Base-by-base conservation (phyloP, 2,797 vertebrate species). In the Mormyrops attenuatus region DNA sequence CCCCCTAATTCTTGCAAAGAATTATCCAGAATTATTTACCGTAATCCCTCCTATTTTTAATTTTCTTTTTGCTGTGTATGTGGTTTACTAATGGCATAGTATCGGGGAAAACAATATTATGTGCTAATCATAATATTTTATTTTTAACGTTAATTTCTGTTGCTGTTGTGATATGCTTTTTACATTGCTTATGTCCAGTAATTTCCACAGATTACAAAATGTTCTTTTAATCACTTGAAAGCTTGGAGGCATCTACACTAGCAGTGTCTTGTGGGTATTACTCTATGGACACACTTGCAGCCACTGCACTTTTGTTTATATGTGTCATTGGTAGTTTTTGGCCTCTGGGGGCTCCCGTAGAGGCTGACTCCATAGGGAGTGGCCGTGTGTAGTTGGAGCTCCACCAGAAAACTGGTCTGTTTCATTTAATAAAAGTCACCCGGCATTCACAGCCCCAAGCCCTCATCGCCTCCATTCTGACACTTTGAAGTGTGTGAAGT, bases 401-500 rank as follows among this genome's bases (percentile, higher is more conserved):
- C 30, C 50, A 41, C 69, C 77, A 86, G 77, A 90, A 93, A 92
- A 90, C 85, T 90, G 91, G 90, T 44, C 80, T 90, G 90, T 93
- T 93, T 94, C 91, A 94, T 94, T 95, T 93, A 90, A 52, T 87
- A 50, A 69, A 92, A 90, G 91, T 69, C n/a, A 93, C 92, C 92
- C 88, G 90, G 90, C 91, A 87, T 91, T 89, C 89, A 73, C 87
- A 93, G 88, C 92, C 90, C 90, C 91, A 91, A 92, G 90, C 60
- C 91, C 92, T 88, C 88, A 11, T 88, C 89, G 17, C 53, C 80
- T 88, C 30, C 15, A 30, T 26, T 38, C 41, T 57, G 4, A 17
- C 26, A 57, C 89, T 90, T 90, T 90, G 87, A 90, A 88, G 87
- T 90, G 77, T 53, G 87, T 50, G 41, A 49, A 26, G 49, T 85